Evolutionary conservation across 2,888 invertebrate species (phyloP), one percentile per base, ranked within the genome.

Genomic region (Cataglyphis livida): DNA sequence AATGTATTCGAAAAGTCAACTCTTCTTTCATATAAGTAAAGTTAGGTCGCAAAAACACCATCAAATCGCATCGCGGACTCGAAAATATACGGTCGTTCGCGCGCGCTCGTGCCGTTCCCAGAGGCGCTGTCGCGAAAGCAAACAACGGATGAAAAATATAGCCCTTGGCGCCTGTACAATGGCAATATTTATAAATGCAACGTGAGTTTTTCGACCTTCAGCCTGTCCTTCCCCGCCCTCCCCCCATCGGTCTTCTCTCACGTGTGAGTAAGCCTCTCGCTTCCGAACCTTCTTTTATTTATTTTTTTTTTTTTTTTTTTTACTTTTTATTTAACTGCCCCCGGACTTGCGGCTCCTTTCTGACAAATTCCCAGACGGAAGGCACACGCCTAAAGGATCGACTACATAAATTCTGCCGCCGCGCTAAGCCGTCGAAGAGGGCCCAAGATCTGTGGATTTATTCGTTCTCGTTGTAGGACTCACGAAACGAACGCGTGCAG

Each of bases 131-230:
- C 70, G 83, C 85, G 85, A 84, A 82, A 85, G 84, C 84, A 89
- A 89, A 89, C 88, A 90, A 90, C 78, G 81, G 85, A 87, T 88
- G 86, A 89, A 90, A 90, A 90, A 86, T 86, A 88, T 85, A 82
- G 81, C 86, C 82, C 82, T 78, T 84, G 84, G 82, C 81, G 84
- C 83, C 76, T 83, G 68, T 82, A 82, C 82, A 87, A 87, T 85
- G 82, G 85, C 74, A 84, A 88, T 88, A 88, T 88, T 88, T 88
- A 88, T 85, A 88, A 83, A 85, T 82, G 84, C 78, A 68, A 54
- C 81, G 25, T 78, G 81, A 75, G 81, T 86, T 82, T 84, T 83
- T 84, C 82, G 64, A 82, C 66, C 87, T 54, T 65, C 79, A 61
- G 65, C 12, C 18, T 83, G 70, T 44, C 74, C 71, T 70, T 21